Conservation (phyloP, 2,888 invertebrate species). For the Dioctria rufipes region DNA sequence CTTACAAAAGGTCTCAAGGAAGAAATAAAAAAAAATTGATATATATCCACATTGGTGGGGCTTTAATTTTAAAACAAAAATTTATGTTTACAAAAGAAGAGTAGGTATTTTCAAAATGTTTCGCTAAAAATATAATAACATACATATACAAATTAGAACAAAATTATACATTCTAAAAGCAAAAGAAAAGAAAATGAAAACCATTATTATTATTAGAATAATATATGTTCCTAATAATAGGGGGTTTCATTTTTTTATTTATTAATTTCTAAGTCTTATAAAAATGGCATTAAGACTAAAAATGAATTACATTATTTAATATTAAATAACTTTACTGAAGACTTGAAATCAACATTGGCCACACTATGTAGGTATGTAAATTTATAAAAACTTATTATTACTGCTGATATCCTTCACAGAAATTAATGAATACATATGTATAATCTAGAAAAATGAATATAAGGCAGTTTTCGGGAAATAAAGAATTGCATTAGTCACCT, state of each 20-base stretch:
- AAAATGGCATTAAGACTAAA: slow-evolving; percentile 34
- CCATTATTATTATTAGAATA: neutral
- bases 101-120: too few relatives aligned
- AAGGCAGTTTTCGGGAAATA: too few relatives aligned
- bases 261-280: slow-evolving; percentile 34
- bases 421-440: too few relatives aligned
- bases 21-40: too few relatives aligned
- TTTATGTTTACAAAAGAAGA: neutral
- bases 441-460: too few relatives aligned
- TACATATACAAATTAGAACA: neutral
- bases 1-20: too few relatives aligned
- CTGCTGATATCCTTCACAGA: too few relatives aligned
- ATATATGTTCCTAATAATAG: slow-evolving; percentile 17
- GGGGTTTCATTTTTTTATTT: slow-evolving; percentile 6
- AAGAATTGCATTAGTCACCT: too few relatives aligned
- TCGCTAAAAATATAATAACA: too few relatives aligned
- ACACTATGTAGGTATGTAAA: neutral
- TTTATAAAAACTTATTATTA: too few relatives aligned
- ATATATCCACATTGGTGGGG: too few relatives aligned
- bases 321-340: slow-evolving; percentile 22
- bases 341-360: slow-evolving; percentile 15
- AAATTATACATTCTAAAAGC: neutral
- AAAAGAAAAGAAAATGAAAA: neutral
- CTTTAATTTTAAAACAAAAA: neutral
- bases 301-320: slow-evolving; percentile 15